phyloP scores from a whole-genome alignment of 2,888 invertebrate genomes.

The Fragum sueziense region DNA sequence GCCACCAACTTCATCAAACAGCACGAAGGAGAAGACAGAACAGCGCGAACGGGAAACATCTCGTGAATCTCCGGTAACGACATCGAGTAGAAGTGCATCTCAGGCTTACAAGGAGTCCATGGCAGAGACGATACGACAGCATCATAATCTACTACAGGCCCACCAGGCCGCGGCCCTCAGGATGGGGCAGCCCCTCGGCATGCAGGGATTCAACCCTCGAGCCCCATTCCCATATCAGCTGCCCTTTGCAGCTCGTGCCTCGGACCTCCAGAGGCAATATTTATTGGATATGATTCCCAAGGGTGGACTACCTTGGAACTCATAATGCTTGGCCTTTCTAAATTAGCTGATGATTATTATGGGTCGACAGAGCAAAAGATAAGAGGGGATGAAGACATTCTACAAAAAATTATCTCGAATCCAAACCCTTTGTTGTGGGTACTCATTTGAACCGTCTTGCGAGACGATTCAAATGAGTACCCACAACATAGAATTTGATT shows the following conservation, averaged over 20 bases:
- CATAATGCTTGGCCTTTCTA: conserved; percentile 32
- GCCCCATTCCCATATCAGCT: conserved; percentile 77
- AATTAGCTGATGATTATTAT: too few species aligned
- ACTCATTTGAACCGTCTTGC: too few species aligned
- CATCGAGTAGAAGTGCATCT: conserved; percentile 41
- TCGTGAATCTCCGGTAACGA: conserved; percentile 60
- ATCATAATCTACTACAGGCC: conserved; percentile 77
- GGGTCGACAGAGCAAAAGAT: too few species aligned
- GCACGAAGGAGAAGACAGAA: conserved; percentile 54
- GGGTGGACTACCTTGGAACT: conserved; percentile 71
- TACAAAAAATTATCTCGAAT: too few species aligned
- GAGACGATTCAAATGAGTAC: too few species aligned
- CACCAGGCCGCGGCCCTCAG: conserved; percentile 80
- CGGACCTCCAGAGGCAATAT: conserved; percentile 92
- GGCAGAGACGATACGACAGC: conserved; percentile 78
- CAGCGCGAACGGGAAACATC: conserved; percentile 32
- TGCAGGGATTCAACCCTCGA: conserved; percentile 76
- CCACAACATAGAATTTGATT: too few species aligned
- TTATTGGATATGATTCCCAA: conserved; percentile 94
- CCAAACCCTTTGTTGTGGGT: too few species aligned
- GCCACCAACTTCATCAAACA: conserved; percentile 46
- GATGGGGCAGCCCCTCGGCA: conserved; percentile 73
- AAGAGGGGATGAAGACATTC: too few species aligned
- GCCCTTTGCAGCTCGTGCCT: conserved; percentile 73
- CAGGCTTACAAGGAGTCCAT: conserved; percentile 71